Conservation (phyloP, 2,113 vertebrate genomes). For the Tetraodon nigroviridis region DNA sequence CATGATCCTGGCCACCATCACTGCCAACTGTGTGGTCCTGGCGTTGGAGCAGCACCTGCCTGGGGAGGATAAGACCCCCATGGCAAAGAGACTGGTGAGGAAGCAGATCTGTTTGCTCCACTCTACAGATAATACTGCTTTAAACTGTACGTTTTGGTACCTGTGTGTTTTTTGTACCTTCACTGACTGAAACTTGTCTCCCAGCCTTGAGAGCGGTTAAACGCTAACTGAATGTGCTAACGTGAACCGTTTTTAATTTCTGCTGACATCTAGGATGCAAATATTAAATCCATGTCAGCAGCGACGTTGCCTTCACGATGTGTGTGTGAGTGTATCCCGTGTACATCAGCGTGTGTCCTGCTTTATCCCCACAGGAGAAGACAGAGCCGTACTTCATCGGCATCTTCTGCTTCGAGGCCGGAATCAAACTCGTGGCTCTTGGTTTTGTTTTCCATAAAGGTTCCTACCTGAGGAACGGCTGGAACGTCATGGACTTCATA, state of each 20-base stretch:
- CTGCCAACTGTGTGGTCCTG: conserved; percentile 96
- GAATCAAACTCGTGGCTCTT: conserved; percentile 96
- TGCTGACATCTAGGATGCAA: too few species aligned
- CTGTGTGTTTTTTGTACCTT: too few species aligned
- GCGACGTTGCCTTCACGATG: background rate
- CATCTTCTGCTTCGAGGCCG: conserved; percentile 98
- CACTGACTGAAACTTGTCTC: too few species aligned
- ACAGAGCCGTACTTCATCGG: conserved; percentile 98
- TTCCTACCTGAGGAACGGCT: conserved; percentile 95
- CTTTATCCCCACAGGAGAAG: conserved; percentile 81
- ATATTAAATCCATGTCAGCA: too few species aligned
- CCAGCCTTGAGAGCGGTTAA: too few species aligned
- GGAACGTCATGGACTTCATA: conserved; percentile 99
- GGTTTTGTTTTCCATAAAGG: conserved; percentile 99
- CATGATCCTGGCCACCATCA: conserved; percentile 98
- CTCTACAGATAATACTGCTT: too few species aligned
- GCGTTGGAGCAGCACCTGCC: conserved; percentile 96
- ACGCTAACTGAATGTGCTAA: background rate
- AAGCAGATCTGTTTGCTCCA: background rate
- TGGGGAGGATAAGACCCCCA: conserved; percentile 94
- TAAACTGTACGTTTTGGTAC: too few species aligned
- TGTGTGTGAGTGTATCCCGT: background rate
- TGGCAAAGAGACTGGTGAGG: conserved; percentile 95
- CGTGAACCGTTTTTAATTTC: background rate
- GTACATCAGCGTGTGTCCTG: background rate